Evolutionary conservation across 2,888 invertebrate species (phyloP).

Genomic region (Calameuta filiformis): DNA sequence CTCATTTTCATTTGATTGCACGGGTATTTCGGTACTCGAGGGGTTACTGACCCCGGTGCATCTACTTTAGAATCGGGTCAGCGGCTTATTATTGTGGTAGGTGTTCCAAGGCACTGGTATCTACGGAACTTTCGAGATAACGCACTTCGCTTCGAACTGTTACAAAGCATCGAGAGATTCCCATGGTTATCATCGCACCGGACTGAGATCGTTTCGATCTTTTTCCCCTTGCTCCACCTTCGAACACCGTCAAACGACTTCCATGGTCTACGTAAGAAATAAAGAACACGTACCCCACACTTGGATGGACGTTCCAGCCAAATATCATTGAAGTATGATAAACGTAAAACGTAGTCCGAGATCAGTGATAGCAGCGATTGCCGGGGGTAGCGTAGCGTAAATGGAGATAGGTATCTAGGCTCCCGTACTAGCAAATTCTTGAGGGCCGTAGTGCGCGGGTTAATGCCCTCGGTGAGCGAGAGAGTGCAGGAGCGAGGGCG

Average conservation of each 20-base stretch:
- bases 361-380: background rate
- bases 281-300: background rate
- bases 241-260: background rate
- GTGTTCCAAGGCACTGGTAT: constrained; percentile 41
- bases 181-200: background rate
- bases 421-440: constrained; percentile 51
- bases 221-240: background rate
- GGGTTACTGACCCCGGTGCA: constrained; percentile 63
- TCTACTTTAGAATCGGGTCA: constrained; percentile 65
- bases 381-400: background rate
- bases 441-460: constrained; percentile 40
- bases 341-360: background rate
- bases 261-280: background rate
- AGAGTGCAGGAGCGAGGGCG: constrained; percentile 32
- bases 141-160: background rate
- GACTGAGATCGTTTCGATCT: background rate
- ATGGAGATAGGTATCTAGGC: constrained; percentile 36
- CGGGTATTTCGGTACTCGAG: constrained; percentile 56
- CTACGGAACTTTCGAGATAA: constrained; percentile 25
- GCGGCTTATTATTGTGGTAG: constrained; percentile 64
- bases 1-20: constrained; percentile 67
- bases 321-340: background rate
- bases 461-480: constrained; percentile 12
- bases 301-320: background rate
- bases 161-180: background rate